These are phyloP conservation scores for Coendou prehensilis DNA, from an alignment of 2,797 vertebrate genomes.

Conservation along the genomic window DNA sequence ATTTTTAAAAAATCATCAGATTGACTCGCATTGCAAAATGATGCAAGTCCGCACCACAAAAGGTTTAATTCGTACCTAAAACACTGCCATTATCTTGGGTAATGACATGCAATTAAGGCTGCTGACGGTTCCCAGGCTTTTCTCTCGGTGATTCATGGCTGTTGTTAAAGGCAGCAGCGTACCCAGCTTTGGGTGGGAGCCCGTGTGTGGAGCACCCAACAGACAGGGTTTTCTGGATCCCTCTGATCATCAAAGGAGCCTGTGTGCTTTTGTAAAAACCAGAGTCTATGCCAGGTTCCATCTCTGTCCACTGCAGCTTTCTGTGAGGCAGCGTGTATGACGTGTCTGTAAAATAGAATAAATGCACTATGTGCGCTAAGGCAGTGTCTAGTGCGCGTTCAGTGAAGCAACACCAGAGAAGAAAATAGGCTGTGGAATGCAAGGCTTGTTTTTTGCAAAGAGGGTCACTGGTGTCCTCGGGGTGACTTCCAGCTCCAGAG, in stretches of 20 bases:
- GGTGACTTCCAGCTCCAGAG: not conserved
- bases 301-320: slow-evolving; percentile 11
- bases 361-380: not conserved
- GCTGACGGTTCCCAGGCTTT: slow-evolving; percentile 84
- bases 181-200: slow-evolving; percentile 82
- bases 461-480: not conserved
- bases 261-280: slow-evolving; percentile 42
- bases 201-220: slow-evolving; percentile 70
- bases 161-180: slow-evolving; percentile 81
- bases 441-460: not conserved
- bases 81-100: slow-evolving; percentile 86
- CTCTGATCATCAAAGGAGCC: slow-evolving; percentile 73
- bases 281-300: not conserved
- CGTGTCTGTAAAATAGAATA: slow-evolving; percentile 6
- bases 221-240: slow-evolving; percentile 77
- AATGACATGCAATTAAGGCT: slow-evolving; percentile 89
- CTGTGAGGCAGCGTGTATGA: not conserved
- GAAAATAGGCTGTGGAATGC: not conserved
- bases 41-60: slow-evolving; percentile 85
- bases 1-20: slow-evolving; percentile 72
- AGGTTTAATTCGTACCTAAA: slow-evolving; percentile 87
- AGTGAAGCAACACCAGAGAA: not conserved
- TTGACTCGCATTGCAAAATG: slow-evolving; percentile 76
- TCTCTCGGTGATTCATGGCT: slow-evolving; percentile 85
- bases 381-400: not conserved